Evolutionary conservation across 2,113 vertebrate species (phyloP).

Genomic region (Echinops telfairi): DNA sequence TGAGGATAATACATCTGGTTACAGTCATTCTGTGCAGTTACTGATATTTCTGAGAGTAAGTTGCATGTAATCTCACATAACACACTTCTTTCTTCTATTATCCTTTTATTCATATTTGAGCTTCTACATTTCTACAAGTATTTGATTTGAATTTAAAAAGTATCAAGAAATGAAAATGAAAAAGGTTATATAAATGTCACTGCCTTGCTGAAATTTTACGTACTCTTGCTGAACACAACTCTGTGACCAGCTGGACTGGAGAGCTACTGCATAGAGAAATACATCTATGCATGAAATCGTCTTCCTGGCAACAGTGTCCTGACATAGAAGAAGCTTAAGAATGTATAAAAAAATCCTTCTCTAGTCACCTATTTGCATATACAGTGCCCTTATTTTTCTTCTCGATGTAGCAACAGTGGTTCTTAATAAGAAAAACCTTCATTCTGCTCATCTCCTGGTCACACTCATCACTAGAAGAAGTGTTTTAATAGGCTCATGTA

Average conservation of each 20-base stretch:
- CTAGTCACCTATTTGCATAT: conserved; percentile 20
- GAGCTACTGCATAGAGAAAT: conserved; percentile 34
- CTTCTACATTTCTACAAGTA: conserved; percentile 53
- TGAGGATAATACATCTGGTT: background rate
- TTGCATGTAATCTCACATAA: background rate
- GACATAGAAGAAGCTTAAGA: conserved; percentile 29
- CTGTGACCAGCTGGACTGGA: conserved; percentile 56
- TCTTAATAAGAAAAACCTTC: background rate
- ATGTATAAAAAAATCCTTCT: background rate
- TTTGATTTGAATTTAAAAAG: conserved; percentile 65
- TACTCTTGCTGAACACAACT: conserved; percentile 52
- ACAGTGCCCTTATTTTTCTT: conserved; percentile 1
- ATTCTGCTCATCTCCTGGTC: background rate
- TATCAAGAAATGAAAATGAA: conserved; percentile 66
- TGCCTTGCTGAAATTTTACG: conserved; percentile 61
- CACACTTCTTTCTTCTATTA: background rate
- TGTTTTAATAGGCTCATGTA: background rate
- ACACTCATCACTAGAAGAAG: background rate
- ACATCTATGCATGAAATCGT: background rate
- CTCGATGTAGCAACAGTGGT: background rate
- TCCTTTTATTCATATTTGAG: conserved; percentile 41
- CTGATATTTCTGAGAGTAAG: background rate
- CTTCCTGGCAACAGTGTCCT: conserved; percentile 37
- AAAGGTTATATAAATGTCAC: conserved; percentile 76
- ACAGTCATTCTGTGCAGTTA: background rate